phyloP scores from a whole-genome alignment of 2,888 invertebrate species.

The Rotaria macrura region DNA sequence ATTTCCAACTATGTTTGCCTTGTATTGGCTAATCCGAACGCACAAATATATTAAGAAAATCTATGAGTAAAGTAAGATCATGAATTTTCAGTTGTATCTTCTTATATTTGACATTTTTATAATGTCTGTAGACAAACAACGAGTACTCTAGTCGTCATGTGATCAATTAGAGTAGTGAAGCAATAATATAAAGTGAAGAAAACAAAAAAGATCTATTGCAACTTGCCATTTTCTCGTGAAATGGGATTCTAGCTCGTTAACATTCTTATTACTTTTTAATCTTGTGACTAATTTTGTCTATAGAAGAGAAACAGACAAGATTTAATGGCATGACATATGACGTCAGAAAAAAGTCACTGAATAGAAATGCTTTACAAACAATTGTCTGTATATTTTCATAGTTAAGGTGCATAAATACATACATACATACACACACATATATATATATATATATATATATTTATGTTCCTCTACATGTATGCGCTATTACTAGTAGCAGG shows the following conservation, averaged over 20 bases:
- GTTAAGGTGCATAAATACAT: background rate
- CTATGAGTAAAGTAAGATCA: background rate
- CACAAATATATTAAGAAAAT: background rate
- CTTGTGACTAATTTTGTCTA: background rate
- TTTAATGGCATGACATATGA: background rate
- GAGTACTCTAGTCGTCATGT: background rate
- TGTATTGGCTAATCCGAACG: background rate
- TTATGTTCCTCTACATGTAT: no score
- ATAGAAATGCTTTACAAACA: background rate
- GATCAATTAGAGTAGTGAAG: background rate
- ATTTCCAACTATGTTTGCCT: background rate
- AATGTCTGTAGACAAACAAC: background rate
- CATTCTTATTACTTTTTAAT: background rate
- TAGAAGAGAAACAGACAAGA: background rate
- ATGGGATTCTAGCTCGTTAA: background rate
- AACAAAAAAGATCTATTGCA: background rate
- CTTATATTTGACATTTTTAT: background rate
- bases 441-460: background rate
- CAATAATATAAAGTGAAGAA: background rate
- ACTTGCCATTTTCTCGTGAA: background rate
- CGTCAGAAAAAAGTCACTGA: background rate
- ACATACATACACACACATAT: no score
- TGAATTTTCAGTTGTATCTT: background rate
- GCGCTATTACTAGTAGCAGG: no score
- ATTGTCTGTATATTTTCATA: background rate